Base-by-base conservation (phyloP, 2,888 invertebrate genomes). In the Tetragnatha montana region DNA sequence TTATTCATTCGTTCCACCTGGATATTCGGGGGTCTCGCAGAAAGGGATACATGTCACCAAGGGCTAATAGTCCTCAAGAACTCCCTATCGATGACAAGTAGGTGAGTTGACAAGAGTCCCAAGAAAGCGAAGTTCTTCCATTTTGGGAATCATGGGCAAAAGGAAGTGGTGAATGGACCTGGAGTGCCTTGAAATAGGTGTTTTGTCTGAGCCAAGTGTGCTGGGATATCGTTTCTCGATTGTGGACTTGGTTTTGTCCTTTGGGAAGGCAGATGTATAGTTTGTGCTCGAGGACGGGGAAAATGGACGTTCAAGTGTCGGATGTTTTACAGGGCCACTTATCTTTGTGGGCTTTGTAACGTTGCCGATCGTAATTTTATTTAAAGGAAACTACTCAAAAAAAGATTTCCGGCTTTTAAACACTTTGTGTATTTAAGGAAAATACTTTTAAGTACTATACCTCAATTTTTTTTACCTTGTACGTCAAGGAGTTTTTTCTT, bases 1-100 rank as follows among this genome's bases (percentile, higher is more conserved):
- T 60, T 51, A 50, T 60, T 47, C 68, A 80, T 70, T 22, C 22
- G 14, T 74, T 81, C 81, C 81, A 81, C 81, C 81, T 81, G 81
- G 81, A 35, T 35, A 35, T 35, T 35, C 51, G 17, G 2, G 22
- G 6, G 6, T 8, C 47, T 19, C n/a, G 14, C 51, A 21, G 51
- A 73, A 51, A 49, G 21, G 50, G 73, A 73, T 73, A 22, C 50
- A 22, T 73, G 21, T 35, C 73, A 69, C 6, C n/a, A 21, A 22
- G 50, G 14, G 8, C 81, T 73, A 73, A 81, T 81, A 73, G 73
- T 22, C 73, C 81, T 81, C 49, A 22, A 81, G 47, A 51, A 14
- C 19, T 21, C 17, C 51, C 73, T 71, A 81, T 51, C 73, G 81
- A 8, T 60, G 60, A 60, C 60, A 21, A 60, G 22, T 60, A 60